Base-by-base conservation (phyloP, 2,113 vertebrate species). In the Anguilla japonica region DNA sequence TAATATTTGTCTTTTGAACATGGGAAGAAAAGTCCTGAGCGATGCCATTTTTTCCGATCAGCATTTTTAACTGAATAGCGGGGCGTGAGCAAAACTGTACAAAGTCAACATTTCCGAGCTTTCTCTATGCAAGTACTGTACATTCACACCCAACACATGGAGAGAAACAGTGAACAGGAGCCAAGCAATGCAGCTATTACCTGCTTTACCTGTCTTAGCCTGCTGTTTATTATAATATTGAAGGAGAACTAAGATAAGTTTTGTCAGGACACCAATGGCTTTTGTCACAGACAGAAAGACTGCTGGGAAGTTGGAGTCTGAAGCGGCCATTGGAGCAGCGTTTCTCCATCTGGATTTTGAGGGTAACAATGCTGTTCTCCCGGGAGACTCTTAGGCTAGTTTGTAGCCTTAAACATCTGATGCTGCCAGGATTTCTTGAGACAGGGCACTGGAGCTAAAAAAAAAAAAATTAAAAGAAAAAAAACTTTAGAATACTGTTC, bases 51-150 rank as follows among this genome's bases (percentile, higher is more conserved):
- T 67, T 82, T 86, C 16, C 50, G 82, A 82, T 85, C 53, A 82
- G 88, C 29, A 53, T 82, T 87, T 83, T 81, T 86, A 50, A n/a
- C 60, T 50, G n/a, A 67, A 41, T 53, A 80, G 56, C 34, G 81
- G 22, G 56, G 60, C 26, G 40, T 20, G 79, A 63, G 40, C 78
- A 60, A 81, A 43, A 82, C 43, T 53, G 43, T 16, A 78, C 50
- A 82, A 89, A 53, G n/a, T 20, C 57, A 53, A 82, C 78, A 75
- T 85, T 84, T 50, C 50, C 82, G 81, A 86, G 83, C 29, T 80
- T 88, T 90, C 83, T 87, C 90, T 91, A 91, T 91, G 91, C 91
- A 91, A 91, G 41, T 29, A 82, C n/a, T 60, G 29, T 84, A 18
- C 56, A 75, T 43, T 84, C 84, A 46, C 79, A 15, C 16, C 41